A percentile compares a stretch with the other conserved stretches of the same genome.
These are phyloP conservation scores for Fregetta grallaria DNA, from an alignment of 2,113 vertebrate genomes.

Conservation along the genomic window DNA sequence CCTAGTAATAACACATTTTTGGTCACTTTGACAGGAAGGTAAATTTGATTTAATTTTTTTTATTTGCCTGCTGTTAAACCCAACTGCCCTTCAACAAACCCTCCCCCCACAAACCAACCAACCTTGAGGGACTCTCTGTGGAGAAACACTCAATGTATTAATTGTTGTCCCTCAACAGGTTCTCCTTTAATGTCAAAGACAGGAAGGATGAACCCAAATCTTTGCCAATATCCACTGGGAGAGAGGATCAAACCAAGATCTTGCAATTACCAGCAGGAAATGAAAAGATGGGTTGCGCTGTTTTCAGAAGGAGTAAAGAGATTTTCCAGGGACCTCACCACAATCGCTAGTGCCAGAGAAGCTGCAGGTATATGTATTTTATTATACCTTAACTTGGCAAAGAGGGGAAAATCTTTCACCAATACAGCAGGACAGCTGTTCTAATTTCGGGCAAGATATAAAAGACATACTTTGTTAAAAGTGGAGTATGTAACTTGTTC, in stretches of 20 bases:
- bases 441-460: background rate
- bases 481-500: background rate
- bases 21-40: background rate
- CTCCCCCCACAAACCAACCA: background rate
- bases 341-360: background rate
- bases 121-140: background rate
- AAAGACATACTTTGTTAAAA: background rate
- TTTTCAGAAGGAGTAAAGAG: background rate
- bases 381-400: background rate
- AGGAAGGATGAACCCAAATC: background rate
- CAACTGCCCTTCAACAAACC: background rate
- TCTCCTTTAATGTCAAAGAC: background rate
- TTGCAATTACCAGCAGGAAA: background rate
- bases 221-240: background rate
- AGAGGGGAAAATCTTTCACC: background rate
- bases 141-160: background rate
- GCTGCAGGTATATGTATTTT: background rate
- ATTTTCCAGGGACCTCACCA: background rate
- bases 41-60: background rate
- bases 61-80: background rate
- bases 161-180: background rate
- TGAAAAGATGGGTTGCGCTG: background rate
- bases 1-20: background rate
- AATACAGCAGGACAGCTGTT: background rate
- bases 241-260: background rate